Conservation (phyloP, 2,113 vertebrate species). For the Tychaedon coryphoeus region DNA sequence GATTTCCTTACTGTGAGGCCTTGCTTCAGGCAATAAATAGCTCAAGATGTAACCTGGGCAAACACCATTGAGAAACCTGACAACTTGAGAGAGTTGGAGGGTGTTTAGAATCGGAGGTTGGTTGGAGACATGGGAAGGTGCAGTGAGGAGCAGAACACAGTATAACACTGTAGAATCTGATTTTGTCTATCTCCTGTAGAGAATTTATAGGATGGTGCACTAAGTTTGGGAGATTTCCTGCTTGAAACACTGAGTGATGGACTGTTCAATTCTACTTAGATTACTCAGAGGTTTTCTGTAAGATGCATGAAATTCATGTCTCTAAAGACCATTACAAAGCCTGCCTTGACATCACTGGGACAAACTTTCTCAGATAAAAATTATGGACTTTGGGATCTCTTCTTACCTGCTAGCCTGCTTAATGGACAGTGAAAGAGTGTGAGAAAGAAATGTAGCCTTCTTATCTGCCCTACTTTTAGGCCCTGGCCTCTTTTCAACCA, state of each 20-base stretch:
- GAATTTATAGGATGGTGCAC: not conserved
- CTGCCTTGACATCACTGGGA: not conserved
- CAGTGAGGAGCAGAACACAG: fast-evolving
- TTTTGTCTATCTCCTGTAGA: not conserved
- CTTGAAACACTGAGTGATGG: fast-evolving
- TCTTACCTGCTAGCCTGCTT: not conserved
- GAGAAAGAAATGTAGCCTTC: not conserved
- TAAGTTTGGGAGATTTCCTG: not conserved
- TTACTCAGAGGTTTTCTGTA: not conserved
- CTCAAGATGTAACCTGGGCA: not conserved
- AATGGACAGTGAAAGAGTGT: not conserved
- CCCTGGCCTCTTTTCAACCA: not conserved
- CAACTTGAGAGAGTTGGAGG: not conserved
- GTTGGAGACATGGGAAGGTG: not conserved
- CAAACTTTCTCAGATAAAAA: not conserved
- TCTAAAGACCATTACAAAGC: not conserved
- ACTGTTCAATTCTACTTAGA: not conserved
- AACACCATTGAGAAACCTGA: not conserved
- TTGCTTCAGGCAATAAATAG: not conserved
- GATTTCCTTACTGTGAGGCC: not conserved
- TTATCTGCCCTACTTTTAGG: not conserved
- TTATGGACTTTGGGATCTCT: fast-evolving
- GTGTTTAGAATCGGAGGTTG: not conserved
- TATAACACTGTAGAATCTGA: not conserved
- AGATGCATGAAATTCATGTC: not conserved